These are phyloP conservation scores for Ennomos fuscantarius DNA, from an alignment of 2,888 invertebrate genomes.

Conservation along the genomic window DNA sequence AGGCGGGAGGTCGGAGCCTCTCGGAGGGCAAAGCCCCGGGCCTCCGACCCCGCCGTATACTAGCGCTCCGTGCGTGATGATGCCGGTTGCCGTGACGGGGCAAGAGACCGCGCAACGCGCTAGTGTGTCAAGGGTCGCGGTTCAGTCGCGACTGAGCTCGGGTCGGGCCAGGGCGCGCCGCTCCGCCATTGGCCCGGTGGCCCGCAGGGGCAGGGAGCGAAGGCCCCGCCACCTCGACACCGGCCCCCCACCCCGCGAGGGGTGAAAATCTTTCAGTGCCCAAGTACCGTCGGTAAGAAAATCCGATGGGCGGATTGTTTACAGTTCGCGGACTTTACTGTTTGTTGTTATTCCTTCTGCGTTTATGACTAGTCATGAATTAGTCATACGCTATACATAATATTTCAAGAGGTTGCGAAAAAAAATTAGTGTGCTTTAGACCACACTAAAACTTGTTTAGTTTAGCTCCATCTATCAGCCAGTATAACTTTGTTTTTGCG, in stretches of 20 bases:
- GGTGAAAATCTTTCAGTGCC: constrained; percentile 78
- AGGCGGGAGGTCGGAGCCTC: constrained; percentile 85
- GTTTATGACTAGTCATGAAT: not conserved
- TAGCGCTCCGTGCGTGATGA: constrained; percentile 85
- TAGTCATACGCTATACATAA: not conserved
- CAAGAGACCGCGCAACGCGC: constrained; percentile 72
- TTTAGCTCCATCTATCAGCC: too few relatives aligned
- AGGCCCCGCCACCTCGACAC: constrained; percentile 82
- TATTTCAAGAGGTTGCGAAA: too few relatives aligned
- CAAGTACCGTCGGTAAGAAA: constrained; percentile 76
- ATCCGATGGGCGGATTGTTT: constrained; percentile 47
- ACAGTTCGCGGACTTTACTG: constrained; percentile 12
- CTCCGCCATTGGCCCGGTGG: constrained; percentile 84
- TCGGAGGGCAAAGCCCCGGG: constrained; percentile 85
- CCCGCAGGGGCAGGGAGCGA: constrained; percentile 82
- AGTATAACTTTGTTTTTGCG: too few relatives aligned
- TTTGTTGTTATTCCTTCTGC: constrained; percentile 1
- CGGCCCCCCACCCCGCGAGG: constrained; percentile 65
- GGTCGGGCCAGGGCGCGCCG: constrained; percentile 81
- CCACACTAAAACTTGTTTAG: too few relatives aligned
- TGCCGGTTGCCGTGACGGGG: constrained; percentile 76
- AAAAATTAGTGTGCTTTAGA: too few relatives aligned
- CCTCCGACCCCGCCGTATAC: constrained; percentile 85
- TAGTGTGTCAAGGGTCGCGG: constrained; percentile 84
- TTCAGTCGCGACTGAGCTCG: constrained; percentile 81